These are phyloP conservation scores for Diabrotica balteata DNA, from an alignment of 2,888 invertebrate genomes.

Conservation along the genomic window DNA sequence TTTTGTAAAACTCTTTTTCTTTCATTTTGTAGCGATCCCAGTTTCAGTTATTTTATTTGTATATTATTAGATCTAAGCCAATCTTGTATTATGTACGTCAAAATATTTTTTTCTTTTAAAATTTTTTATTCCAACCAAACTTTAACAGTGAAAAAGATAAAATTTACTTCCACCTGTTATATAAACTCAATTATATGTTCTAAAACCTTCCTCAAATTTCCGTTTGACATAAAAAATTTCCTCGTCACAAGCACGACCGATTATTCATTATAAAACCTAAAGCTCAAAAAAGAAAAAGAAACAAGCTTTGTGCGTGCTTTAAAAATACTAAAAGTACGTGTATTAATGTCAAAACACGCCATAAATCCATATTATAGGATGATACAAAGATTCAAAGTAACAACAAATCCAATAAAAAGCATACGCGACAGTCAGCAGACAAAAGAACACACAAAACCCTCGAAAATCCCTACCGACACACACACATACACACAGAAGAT, in stretches of 20 bases:
- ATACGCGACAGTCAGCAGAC: constrained; percentile 8
- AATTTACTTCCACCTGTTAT: too few species aligned
- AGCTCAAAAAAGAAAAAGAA: constrained; percentile 7
- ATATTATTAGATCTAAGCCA: too few species aligned
- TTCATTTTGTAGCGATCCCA: too few species aligned
- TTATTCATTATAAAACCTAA: constrained; percentile 5
- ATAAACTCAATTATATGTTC: too few species aligned
- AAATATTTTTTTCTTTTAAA: too few species aligned
- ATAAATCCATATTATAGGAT: constrained; percentile 58
- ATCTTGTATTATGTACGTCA: too few species aligned
- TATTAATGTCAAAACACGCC: constrained; percentile 57
- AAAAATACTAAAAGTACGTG: constrained; percentile 46
- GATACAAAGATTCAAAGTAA: constrained; percentile 52
- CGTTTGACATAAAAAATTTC: too few species aligned
- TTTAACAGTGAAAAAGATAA: too few species aligned
- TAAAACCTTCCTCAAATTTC: too few species aligned
- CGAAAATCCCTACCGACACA: constrained; percentile 15
- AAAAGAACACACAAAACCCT: constrained; percentile 20
- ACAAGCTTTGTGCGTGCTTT: constrained; percentile 22
- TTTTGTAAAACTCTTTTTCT: too few species aligned
- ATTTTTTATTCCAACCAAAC: too few species aligned
- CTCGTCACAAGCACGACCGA: background rate
- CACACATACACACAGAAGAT: background rate
- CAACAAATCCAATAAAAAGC: constrained; percentile 34
- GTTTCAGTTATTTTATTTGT: too few species aligned